Base-by-base conservation (phyloP, 2,797 vertebrate species). In the Sebastes oblongus region DNA sequence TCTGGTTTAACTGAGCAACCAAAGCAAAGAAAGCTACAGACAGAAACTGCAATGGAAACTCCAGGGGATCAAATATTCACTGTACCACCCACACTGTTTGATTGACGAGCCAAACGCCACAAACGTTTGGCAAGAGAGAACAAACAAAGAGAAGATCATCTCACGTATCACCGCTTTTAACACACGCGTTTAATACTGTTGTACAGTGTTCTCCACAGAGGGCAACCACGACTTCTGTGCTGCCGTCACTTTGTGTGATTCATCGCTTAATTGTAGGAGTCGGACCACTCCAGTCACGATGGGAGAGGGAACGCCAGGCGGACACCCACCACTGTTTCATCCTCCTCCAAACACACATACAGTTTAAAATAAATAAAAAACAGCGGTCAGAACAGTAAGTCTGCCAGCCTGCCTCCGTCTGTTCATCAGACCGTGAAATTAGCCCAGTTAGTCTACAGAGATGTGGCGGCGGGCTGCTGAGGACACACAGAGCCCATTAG, bases 401-500 rank as follows among this genome's bases (percentile, higher is more conserved):
- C 77, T 56, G 54, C 65, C 80, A 61, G 79, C 70, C 85, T n/a
- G 86, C 85, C 89, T 87, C 87, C 54, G 88, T 90, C 88, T 84
- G 89, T 86, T 80, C 90, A 80, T 84, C 82, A 87, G 91, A 90
- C 91, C 73, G 22, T 92, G 90, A 93, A 91, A 94, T 94, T 74
- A 92, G 82, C 89, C 88, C 89, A 82, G 89, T 91, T 90, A 90
- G 79, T 75, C 39, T 64, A 75, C 79, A 71, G 83, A 88, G 82
- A 74, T 32, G 80, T 25, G 12, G 67, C 24, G 32, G 62, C 70
- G 66, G 67, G 69, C 64, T 62, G 75, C 77, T 74, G 90, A 84
- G 88, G 88, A 66, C 25, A 58, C 54, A 76, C 42, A 4, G 39
- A 64, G 20, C 32, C 20, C 22, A 64, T 73, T 58, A 80, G 42